Percentiles rank a stretch among this genome's conserved stretches.
phyloP scores from a whole-genome alignment of 2,113 vertebrate species.

The Ictidomys tridecemlineatus region DNA sequence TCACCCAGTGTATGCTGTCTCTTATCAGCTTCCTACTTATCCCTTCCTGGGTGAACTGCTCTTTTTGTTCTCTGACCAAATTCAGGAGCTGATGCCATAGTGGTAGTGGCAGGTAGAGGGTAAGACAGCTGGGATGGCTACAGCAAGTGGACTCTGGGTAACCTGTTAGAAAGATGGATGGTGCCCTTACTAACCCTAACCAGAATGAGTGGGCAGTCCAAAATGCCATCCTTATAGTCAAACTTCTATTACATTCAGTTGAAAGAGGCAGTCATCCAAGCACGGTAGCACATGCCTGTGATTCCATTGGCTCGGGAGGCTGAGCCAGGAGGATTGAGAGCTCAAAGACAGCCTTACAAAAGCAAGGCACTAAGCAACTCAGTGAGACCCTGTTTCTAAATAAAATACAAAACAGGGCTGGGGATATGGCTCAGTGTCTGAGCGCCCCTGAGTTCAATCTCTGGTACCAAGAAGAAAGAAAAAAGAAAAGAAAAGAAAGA shows the following conservation, averaged over 20 bases:
- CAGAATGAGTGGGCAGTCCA: background rate
- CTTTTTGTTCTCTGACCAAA: constrained; percentile 4
- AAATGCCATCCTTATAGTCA: background rate
- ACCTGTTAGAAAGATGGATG: background rate
- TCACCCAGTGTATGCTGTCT: background rate
- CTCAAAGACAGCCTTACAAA: too few species aligned
- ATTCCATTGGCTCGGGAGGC: too few species aligned
- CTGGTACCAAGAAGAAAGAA: too few species aligned
- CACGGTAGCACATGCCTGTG: too few species aligned
- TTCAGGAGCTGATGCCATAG: background rate
- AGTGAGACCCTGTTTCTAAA: too few species aligned
- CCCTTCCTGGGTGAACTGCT: background rate
- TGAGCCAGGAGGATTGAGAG: too few species aligned
- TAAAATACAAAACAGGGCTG: too few species aligned
- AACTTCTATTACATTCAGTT: background rate
- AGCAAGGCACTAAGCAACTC: too few species aligned
- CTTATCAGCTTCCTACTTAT: background rate
- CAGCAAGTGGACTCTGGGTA: background rate
- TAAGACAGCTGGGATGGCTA: background rate
- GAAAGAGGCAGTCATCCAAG: background rate
- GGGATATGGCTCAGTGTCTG: too few species aligned
- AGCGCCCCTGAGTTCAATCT: too few species aligned
- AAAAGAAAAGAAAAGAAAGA: too few species aligned
- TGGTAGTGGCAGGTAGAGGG: background rate
- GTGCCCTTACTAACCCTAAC: background rate